These are phyloP conservation scores for Crocodylus rhombifer DNA, from an alignment of 2,797 vertebrate genomes.

Conservation along the genomic window DNA sequence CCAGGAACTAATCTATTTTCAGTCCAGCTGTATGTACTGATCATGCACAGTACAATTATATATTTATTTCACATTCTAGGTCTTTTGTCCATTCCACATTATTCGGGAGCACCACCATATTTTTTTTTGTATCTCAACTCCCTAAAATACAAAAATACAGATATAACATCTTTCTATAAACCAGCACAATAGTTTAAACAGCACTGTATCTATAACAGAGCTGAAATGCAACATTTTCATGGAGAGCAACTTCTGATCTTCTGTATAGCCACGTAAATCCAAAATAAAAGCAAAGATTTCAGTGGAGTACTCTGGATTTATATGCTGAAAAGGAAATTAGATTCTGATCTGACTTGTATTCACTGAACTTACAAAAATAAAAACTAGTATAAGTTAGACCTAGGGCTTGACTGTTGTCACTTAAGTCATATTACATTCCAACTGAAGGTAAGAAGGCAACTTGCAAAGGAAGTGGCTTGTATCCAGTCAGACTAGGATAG, in stretches of 20 bases:
- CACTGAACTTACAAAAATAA: neutral
- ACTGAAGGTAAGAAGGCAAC: no score
- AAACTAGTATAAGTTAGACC: neutral
- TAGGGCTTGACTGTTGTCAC: neutral
- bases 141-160: slow-evolving; percentile 6
- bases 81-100: neutral
- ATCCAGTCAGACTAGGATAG: no score
- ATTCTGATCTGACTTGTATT: neutral
- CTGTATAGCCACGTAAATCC: neutral
- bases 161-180: slow-evolving; percentile 4
- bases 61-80: neutral
- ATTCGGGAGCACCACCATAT: neutral
- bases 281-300: neutral
- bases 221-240: neutral
- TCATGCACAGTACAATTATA: fast-evolving
- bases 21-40: neutral
- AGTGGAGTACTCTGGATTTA: neutral
- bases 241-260: neutral
- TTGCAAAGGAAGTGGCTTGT: no score
- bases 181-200: slow-evolving; percentile 18
- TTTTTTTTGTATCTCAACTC: neutral
- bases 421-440: neutral
- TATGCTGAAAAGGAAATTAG: neutral
- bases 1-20: neutral
- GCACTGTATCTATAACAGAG: neutral